These are phyloP conservation scores for Drosophila persimilis DNA, from an alignment of 1,140 invertebrate genomes.

Conservation along the genomic window DNA sequence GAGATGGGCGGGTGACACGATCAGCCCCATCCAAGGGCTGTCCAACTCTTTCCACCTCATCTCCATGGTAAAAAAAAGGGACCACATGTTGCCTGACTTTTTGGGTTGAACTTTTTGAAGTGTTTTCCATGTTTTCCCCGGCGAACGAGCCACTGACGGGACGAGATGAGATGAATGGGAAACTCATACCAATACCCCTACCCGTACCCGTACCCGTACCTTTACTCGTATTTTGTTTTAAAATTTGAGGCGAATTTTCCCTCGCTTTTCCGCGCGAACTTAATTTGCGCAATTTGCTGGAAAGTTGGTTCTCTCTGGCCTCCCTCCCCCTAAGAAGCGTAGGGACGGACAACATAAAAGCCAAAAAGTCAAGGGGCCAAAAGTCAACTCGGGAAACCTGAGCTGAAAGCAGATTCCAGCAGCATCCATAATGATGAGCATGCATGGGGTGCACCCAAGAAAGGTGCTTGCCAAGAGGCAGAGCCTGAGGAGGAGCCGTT, in stretches of 20 bases:
- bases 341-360: constrained; percentile 2
- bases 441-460: not conserved
- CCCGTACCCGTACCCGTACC: not conserved
- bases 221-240: constrained; percentile 6
- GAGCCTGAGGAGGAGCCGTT: not conserved
- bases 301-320: constrained; percentile 24
- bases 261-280: constrained; percentile 25
- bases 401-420: not conserved
- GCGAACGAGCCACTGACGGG: not conserved
- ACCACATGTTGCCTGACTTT: constrained; percentile 17
- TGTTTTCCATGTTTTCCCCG: constrained; percentile 19
- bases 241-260: constrained; percentile 14
- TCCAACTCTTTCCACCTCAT: too few relatives aligned
- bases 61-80: too few relatives aligned
- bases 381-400: not conserved
- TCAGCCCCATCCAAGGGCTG: not conserved
- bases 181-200: not conserved
- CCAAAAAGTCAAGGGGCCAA: constrained; percentile 4
- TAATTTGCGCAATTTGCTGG: constrained; percentile 55
- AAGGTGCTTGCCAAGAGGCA: not conserved
- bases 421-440: constrained; percentile 14
- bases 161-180: not conserved
- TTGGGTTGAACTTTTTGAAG: constrained; percentile 36
- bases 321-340: not conserved
- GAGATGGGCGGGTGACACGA: constrained; percentile 4